A percentile compares a stretch with the other conserved stretches of the same genome.
These are phyloP conservation scores for Corythoichthys intestinalis DNA, from an alignment of 2,113 vertebrate species.

Conservation along the genomic window DNA sequence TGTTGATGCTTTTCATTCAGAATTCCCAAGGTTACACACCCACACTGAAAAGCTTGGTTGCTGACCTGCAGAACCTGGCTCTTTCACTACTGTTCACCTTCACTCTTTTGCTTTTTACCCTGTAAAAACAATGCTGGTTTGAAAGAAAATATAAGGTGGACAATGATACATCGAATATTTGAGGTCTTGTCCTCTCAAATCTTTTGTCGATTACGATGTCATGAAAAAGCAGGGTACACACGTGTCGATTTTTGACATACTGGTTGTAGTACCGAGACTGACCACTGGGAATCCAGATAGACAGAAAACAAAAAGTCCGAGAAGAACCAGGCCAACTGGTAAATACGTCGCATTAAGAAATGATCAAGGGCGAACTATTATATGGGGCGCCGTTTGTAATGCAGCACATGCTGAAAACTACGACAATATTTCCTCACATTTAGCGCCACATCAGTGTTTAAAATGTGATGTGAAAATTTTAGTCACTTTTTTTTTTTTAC, in stretches of 20 bases:
- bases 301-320: not conserved
- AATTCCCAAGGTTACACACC: conserved; percentile 59
- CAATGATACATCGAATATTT: conserved; percentile 29
- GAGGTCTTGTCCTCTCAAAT: not conserved
- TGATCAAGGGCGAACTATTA: too few species aligned
- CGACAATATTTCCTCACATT: too few species aligned
- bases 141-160: conserved; percentile 39
- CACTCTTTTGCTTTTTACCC: conserved; percentile 45
- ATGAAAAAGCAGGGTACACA: not conserved
- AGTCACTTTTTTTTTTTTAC: too few species aligned
- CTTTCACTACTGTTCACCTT: conserved; percentile 43
- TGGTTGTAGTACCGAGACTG: not conserved
- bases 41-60: conserved; percentile 61
- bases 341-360: not conserved
- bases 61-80: conserved; percentile 74
- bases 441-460: too few species aligned
- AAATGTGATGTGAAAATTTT: too few species aligned
- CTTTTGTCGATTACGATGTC: conserved; percentile 10
- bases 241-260: not conserved
- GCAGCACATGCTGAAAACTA: too few species aligned
- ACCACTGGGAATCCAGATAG: not conserved
- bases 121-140: conserved; percentile 39
- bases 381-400: too few species aligned
- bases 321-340: not conserved
- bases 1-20: conserved; percentile 47